These are phyloP conservation scores for Tetragonula clypearis DNA, from an alignment of 1,140 invertebrate species.

Conservation along the genomic window DNA sequence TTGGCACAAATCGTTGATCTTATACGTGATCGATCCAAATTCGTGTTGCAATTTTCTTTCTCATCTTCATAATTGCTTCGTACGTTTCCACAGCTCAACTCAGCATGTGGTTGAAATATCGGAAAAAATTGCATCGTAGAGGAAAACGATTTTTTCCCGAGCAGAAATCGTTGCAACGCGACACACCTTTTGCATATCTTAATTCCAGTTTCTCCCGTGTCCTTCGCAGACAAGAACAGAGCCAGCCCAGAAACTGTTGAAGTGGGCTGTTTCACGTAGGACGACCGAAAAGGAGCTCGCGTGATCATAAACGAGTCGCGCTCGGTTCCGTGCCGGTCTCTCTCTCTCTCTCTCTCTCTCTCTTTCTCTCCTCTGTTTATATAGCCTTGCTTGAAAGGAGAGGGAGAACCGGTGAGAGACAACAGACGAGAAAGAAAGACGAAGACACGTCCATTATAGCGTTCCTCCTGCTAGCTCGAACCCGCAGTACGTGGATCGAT, in stretches of 20 bases:
- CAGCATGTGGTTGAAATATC: not conserved
- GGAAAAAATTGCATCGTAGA: not conserved
- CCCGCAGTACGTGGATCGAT: conserved; percentile 26
- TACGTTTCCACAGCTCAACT: not conserved
- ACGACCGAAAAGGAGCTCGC: not conserved
- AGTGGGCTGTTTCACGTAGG: not conserved
- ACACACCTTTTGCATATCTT: not conserved
- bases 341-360: not conserved
- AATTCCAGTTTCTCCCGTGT: not conserved
- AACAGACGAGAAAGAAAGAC: conserved; percentile 20
- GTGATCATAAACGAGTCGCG: not conserved
- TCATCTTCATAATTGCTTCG: no score
- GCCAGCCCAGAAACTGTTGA: not conserved
- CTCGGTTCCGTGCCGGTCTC: conserved; percentile 9
- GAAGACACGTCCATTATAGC: conserved; percentile 10
- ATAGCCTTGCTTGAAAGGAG: not conserved
- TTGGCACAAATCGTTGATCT: no score
- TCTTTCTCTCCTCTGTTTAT: conserved; percentile 4
- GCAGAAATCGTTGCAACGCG: not conserved
- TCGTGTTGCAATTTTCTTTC: no score
- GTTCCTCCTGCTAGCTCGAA: conserved; percentile 23
- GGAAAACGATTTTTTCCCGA: not conserved
- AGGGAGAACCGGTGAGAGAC: conserved; percentile 15
- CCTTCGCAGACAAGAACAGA: not conserved
- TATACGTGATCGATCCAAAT: no score